These are phyloP conservation scores for Pristionchus entomophagus DNA, from an alignment of 2,888 invertebrate genomes.

Conservation along the genomic window DNA sequence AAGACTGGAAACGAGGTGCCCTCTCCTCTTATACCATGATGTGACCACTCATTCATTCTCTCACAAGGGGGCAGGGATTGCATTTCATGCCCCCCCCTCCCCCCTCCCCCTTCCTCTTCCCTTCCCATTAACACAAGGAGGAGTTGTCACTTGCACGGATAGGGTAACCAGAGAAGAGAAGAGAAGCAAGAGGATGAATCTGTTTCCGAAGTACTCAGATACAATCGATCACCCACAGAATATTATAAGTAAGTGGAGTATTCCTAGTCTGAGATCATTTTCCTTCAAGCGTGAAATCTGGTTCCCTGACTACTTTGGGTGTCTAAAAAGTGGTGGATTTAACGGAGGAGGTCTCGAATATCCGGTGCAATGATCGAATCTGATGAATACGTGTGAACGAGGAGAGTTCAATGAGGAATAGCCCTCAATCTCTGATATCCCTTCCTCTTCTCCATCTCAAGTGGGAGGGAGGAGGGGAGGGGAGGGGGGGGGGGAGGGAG, in stretches of 20 bases:
- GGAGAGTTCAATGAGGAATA: not conserved
- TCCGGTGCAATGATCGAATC: not conserved
- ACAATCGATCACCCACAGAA: not conserved
- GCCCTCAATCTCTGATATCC: slow-evolving; percentile 14
- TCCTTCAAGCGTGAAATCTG: not conserved
- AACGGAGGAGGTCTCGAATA: no score
- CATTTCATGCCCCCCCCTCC: slow-evolving; percentile 35
- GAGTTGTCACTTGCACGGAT: slow-evolving; percentile 29
- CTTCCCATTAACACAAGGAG: slow-evolving; percentile 25
- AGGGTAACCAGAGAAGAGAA: not conserved
- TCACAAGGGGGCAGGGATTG: not conserved
- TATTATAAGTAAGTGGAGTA: no score
- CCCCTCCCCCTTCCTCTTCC: not conserved
- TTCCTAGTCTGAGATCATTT: not conserved
- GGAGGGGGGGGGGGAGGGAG: not conserved
- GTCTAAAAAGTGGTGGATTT: not conserved
- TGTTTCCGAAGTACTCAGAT: not conserved
- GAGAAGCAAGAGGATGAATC: not conserved
- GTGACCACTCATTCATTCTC: not conserved
- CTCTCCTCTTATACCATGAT: not conserved
- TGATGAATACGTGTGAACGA: not conserved
- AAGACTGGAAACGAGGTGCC: not conserved
- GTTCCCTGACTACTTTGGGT: not conserved
- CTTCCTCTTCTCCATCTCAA: slow-evolving; percentile 20
- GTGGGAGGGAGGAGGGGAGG: not conserved